Conservation (phyloP, 2,797 vertebrate species). For the Dendrocincla tyrannina region DNA sequence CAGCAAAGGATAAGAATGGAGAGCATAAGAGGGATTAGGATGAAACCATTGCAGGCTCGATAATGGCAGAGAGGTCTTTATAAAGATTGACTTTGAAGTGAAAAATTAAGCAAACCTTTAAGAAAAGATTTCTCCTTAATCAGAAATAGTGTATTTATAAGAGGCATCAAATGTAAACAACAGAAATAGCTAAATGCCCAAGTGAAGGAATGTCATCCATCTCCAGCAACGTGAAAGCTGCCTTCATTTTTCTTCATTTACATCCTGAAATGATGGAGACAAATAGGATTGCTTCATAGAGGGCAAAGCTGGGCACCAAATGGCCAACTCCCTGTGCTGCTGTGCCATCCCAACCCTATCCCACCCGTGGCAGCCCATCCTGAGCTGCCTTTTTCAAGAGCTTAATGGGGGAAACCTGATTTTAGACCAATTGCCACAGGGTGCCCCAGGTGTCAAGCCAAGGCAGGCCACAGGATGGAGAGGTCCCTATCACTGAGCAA, state of each 20-base stretch:
- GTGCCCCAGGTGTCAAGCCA: fast-evolving
- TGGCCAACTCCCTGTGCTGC: background rate
- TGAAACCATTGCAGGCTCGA: conserved; percentile 49
- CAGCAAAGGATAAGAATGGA: conserved; percentile 53
- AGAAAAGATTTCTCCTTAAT: background rate
- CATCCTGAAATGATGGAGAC: background rate
- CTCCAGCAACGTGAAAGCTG: background rate
- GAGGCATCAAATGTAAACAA: conserved; percentile 45
- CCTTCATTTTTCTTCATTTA: background rate
- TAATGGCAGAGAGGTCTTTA: conserved; percentile 49
- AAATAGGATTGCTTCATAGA: background rate
- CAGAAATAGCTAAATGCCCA: background rate
- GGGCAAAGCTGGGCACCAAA: background rate
- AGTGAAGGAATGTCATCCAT: background rate
- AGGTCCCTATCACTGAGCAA: background rate
- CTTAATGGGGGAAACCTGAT: background rate
- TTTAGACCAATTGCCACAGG: background rate
- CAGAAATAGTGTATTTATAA: conserved; percentile 24
- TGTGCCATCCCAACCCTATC: background rate
- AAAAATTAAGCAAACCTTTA: conserved; percentile 50
- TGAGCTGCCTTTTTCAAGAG: background rate
- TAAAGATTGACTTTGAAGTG: conserved; percentile 61
- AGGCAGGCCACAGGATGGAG: background rate
- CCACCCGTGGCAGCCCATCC: background rate
- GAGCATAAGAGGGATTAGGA: conserved; percentile 53